phyloP scores from a whole-genome alignment of 2,113 vertebrate genomes.

The Hoplias malabaricus region DNA sequence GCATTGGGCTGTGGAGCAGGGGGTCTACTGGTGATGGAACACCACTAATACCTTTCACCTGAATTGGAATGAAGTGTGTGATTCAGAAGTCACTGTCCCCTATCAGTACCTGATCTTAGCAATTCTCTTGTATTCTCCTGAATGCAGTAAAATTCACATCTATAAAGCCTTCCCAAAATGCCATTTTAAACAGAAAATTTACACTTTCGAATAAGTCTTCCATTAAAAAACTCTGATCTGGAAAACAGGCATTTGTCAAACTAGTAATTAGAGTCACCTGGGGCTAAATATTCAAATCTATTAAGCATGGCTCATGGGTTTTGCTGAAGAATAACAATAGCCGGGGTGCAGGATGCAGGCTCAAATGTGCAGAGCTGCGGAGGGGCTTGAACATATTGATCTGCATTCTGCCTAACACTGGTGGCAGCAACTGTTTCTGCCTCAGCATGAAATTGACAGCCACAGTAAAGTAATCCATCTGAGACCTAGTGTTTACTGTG shows the following conservation, averaged over 20 bases:
- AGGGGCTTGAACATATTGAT: slow-evolving; percentile 65
- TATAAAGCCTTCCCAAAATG: no score
- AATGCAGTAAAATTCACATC: no score
- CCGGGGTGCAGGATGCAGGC: slow-evolving; percentile 11
- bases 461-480: slow-evolving; percentile 56
- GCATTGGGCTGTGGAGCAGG: no score
- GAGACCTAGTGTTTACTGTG: slow-evolving; percentile 64
- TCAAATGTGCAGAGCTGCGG: slow-evolving; percentile 33
- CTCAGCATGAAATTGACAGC: slow-evolving; percentile 62
- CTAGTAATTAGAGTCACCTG: slow-evolving; percentile 1
- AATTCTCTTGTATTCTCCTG: no score
- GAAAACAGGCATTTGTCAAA: neutral
- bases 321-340: slow-evolving; percentile 23
- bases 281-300: slow-evolving; percentile 16
- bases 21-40: no score
- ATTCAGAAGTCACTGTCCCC: no score
- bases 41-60: no score
- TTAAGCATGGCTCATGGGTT: slow-evolving; percentile 27
- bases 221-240: neutral
- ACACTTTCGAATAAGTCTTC: no score
- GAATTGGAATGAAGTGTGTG: no score
- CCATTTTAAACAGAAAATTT: no score
- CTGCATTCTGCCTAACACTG: slow-evolving; percentile 64
- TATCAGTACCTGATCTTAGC: no score
- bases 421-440: slow-evolving; percentile 58